These are phyloP conservation scores for Ethmia dodecea DNA, from an alignment of 2,888 invertebrate genomes.

Conservation along the genomic window DNA sequence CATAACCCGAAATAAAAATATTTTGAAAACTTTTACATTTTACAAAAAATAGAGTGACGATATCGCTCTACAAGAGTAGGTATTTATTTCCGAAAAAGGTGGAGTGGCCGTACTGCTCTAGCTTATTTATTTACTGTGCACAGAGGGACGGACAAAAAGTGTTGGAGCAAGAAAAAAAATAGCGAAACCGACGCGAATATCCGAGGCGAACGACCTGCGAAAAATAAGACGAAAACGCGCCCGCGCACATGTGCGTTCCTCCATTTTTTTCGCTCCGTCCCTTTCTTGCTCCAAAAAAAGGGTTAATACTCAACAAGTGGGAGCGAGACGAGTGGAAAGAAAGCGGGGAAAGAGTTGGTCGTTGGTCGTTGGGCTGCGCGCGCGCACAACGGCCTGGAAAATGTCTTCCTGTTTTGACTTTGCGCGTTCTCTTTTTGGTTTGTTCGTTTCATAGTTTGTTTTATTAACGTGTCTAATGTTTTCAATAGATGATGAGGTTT, in stretches of 20 bases:
- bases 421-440: slow-evolving; percentile 39
- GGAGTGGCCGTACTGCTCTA: no score
- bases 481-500: no score
- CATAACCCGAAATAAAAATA: no score
- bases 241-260: slow-evolving; percentile 71
- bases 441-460: no score
- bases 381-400: no score
- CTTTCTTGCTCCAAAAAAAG: slow-evolving; percentile 55
- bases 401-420: slow-evolving; percentile 67
- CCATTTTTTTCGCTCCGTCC: slow-evolving; percentile 65
- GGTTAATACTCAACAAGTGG: slow-evolving; percentile 26
- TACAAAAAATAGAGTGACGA: no score
- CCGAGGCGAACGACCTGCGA: slow-evolving; percentile 70
- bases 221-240: slow-evolving; percentile 70
- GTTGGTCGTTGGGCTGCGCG: slow-evolving; percentile 59
- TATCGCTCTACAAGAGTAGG: no score
- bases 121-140: no score
- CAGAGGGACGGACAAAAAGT: slow-evolving; percentile 27
- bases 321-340: slow-evolving; percentile 62
- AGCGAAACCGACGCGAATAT: slow-evolving; percentile 46
- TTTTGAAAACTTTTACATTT: no score
- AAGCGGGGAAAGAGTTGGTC: slow-evolving; percentile 64
- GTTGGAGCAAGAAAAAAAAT: slow-evolving; percentile 30
- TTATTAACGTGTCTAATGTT: no score
- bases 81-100: no score